Percentiles rank a stretch among this genome's conserved stretches.
These are phyloP conservation scores for Troilus luridus DNA, from an alignment of 2,888 invertebrate genomes.

Conservation along the genomic window DNA sequence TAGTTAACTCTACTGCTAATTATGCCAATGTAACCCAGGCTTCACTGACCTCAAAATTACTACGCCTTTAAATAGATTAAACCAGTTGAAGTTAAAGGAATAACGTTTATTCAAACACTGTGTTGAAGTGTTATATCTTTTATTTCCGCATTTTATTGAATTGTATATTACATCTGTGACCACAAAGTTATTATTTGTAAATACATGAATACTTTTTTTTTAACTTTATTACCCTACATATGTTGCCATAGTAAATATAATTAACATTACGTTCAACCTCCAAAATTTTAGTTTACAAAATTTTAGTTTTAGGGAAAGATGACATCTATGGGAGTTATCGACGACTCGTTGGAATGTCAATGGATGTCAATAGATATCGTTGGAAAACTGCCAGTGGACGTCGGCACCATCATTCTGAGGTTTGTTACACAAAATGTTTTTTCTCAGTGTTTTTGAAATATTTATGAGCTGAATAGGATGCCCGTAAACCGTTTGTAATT, in stretches of 20 bases:
- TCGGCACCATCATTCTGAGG: constrained; percentile 28
- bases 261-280: background rate
- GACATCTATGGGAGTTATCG: background rate
- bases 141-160: background rate
- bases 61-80: background rate
- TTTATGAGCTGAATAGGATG: no score
- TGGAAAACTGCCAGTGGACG: constrained; percentile 29
- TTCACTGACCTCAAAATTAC: background rate
- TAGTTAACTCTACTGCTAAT: no score
- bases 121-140: background rate
- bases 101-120: background rate
- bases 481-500: no score
- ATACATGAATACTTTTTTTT: background rate
- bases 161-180: background rate
- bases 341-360: background rate
- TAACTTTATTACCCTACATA: background rate
- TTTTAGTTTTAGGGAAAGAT: background rate
- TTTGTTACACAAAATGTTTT: background rate
- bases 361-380: background rate
- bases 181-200: background rate
- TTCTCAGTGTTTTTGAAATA: no score
- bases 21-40: no score
- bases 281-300: background rate
- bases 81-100: background rate
- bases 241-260: constrained; percentile 30